Percentiles rank a stretch among this genome's conserved stretches.
Conservation (phyloP, 2,888 invertebrate genomes). For the Amblyjoppa fuscipennis region DNA sequence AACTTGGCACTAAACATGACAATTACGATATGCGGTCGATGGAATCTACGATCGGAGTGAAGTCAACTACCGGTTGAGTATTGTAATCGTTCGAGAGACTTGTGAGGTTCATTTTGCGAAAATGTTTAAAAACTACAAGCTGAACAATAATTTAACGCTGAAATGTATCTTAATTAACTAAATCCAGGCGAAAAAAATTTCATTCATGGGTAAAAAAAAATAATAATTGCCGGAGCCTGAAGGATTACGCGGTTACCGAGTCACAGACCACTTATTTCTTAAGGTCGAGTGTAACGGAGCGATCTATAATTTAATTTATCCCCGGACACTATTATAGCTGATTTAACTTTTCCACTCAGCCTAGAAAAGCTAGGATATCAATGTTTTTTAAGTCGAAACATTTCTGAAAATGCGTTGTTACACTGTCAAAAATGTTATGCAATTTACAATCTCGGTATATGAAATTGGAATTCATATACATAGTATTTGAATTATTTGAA, state of each 20-base stretch:
- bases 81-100: neutral
- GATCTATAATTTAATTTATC: constrained; percentile 11
- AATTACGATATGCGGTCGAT: constrained; percentile 14
- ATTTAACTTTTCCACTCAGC: neutral
- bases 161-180: neutral
- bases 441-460: no score
- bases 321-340: neutral
- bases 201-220: neutral
- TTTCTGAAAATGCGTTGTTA: neutral
- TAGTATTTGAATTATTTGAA: no score
- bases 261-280: constrained; percentile 28
- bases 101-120: neutral
- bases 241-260: neutral
- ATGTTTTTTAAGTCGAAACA: neutral
- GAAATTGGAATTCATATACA: no score
- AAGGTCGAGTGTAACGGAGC: constrained; percentile 9
- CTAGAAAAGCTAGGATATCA: neutral
- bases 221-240: neutral
- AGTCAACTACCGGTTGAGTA: neutral
- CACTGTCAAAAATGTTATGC: no score
- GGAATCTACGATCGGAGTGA: neutral
- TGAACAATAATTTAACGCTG: neutral
- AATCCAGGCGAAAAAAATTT: neutral
- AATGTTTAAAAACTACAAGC: neutral
- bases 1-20: neutral